Evolutionary conservation across 2,888 invertebrate species (phyloP).

Genomic region (Ceriagrion tenellum): DNA sequence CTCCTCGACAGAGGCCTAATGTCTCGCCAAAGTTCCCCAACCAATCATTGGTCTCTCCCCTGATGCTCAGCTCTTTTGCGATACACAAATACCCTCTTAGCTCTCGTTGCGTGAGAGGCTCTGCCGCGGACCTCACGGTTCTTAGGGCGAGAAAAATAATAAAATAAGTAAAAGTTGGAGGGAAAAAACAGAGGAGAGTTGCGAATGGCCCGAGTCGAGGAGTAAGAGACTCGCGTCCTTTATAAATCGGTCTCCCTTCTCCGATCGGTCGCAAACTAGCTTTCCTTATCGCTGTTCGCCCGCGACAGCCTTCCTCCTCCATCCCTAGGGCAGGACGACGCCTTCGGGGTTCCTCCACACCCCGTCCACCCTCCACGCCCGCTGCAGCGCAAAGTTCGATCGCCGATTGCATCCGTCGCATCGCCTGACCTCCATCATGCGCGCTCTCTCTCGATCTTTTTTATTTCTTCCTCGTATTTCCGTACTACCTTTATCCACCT

Average conservation of each 20-base stretch:
- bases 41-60: not conserved
- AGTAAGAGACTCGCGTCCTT: slow-evolving; percentile 33
- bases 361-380: not conserved
- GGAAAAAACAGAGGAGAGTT: not conserved
- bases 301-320: not conserved
- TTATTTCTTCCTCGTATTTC: not conserved
- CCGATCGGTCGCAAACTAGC: slow-evolving; percentile 32
- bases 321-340: not conserved
- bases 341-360: not conserved
- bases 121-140: not conserved
- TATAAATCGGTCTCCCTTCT: slow-evolving; percentile 12
- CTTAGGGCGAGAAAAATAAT: not conserved
- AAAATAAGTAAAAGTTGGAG: not conserved
- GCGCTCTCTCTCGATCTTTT: not conserved
- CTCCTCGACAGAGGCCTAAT: not conserved
- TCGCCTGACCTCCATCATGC: not conserved
- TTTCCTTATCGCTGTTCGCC: slow-evolving; percentile 22
- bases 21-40: not conserved
- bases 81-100: slow-evolving; percentile 36
- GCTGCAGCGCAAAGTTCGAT: not conserved
- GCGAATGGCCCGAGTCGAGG: not conserved
- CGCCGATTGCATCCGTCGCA: slow-evolving; percentile 16
- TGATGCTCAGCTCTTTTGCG: not conserved
- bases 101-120: not conserved
- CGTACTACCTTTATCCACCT: not conserved